Percentiles rank a stretch among this genome's conserved stretches.
phyloP scores from a whole-genome alignment of 1,140 invertebrate genomes.

The Carposina sasakii region DNA sequence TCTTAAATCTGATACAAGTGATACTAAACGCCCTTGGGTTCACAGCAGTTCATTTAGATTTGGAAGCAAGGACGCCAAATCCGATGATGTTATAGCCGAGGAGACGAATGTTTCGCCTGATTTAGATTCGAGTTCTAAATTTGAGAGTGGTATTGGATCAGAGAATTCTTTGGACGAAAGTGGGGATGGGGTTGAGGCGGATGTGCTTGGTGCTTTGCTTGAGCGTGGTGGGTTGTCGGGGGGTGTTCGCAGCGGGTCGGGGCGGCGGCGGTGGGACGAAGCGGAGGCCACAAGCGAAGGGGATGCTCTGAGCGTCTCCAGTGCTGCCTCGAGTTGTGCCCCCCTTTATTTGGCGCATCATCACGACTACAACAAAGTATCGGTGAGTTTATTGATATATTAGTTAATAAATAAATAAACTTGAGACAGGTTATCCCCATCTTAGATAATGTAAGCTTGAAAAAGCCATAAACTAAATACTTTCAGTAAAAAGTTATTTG shows the following conservation, averaged over 20 bases:
- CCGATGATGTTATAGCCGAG: slow-evolving; percentile 31
- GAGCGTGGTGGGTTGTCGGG: slow-evolving; percentile 53
- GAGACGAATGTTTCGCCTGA: slow-evolving; percentile 36
- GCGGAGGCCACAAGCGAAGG: slow-evolving; percentile 55
- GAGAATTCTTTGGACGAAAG: slow-evolving; percentile 54
- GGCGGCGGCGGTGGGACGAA: slow-evolving; percentile 63
- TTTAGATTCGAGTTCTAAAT: slow-evolving; percentile 36
- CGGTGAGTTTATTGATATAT: slow-evolving; percentile 44
- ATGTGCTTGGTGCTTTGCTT: slow-evolving; percentile 62
- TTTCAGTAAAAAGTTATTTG: too few relatives aligned
- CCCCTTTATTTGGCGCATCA: slow-evolving; percentile 53
- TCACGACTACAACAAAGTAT: slow-evolving; percentile 62
- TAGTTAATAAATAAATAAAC: too few relatives aligned
- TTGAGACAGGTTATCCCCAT: too few relatives aligned
- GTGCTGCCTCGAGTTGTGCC: slow-evolving; percentile 59
- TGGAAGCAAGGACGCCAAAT: slow-evolving; percentile 31
- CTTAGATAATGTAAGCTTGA: too few relatives aligned
- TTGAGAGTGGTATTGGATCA: slow-evolving; percentile 53
- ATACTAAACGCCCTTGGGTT: slow-evolving; percentile 54
- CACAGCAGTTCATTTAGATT: slow-evolving; percentile 61
- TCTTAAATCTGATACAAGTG: slow-evolving; percentile 55
- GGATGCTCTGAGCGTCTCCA: slow-evolving; percentile 60
- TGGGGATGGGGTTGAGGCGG: slow-evolving; percentile 45
- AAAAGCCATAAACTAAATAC: too few relatives aligned
- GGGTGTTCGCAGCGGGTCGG: slow-evolving; percentile 69